A percentile compares a stretch with the other conserved stretches of the same genome.
Evolutionary conservation across 2,797 vertebrate genomes (phyloP).

Genomic region (Trachops cirrhosus): DNA sequence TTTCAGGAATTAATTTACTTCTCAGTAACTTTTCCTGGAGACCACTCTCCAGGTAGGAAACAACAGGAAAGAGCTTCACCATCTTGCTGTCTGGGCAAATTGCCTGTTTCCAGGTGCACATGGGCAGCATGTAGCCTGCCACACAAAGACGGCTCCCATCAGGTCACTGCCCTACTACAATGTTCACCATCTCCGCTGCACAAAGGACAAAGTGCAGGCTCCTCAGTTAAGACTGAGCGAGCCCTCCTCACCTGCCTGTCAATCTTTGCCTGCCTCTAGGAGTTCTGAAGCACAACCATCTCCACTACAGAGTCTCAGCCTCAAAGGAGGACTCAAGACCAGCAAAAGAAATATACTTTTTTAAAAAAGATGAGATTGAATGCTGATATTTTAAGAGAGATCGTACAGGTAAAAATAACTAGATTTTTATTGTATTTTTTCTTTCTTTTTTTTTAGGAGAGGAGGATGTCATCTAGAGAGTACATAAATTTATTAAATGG

Average conservation of each 20-base stretch:
- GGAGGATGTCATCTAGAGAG: not conserved
- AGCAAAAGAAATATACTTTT: not conserved
- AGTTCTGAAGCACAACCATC: not conserved
- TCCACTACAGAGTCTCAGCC: not conserved
- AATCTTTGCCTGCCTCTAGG: not conserved
- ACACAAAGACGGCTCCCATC: not conserved
- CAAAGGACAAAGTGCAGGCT: not conserved
- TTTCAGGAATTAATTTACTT: not conserved
- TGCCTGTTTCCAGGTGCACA: not conserved
- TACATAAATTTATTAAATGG: not conserved
- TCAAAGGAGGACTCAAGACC: not conserved
- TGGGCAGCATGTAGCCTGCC: not conserved
- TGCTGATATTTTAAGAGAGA: not conserved
- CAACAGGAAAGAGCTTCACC: not conserved
- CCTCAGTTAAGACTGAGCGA: not conserved
- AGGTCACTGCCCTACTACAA: not conserved
- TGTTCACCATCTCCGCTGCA: rapidly evolving
- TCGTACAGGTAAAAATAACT: not conserved
- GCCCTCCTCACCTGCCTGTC: not conserved
- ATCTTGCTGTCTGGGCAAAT: not conserved
- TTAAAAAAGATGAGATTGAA: not conserved
- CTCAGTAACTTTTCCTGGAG: not conserved
- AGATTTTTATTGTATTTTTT: not conserved
- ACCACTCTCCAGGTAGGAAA: too few species aligned
- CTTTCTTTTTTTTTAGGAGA: not conserved